Evolutionary conservation across 1,140 invertebrate species (phyloP).

Genomic region (Drosophila saltans): DNA sequence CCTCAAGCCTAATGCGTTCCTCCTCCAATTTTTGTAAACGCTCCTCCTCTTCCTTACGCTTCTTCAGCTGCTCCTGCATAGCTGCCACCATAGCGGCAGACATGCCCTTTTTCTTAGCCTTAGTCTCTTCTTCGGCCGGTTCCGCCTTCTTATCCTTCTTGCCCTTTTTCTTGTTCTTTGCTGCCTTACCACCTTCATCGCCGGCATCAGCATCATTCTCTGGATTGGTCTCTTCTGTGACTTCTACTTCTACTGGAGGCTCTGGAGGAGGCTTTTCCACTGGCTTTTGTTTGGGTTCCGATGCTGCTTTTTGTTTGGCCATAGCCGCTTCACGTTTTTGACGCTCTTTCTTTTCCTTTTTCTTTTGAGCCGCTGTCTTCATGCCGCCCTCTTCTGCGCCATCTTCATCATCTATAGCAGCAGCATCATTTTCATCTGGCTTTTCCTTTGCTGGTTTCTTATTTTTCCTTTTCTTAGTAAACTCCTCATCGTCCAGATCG

Average conservation of each 20-base stretch:
- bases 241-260: neutral
- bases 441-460: slow-evolving; percentile 84
- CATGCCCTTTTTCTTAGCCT: slow-evolving; percentile 86
- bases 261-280: slow-evolving; percentile 57
- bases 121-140: slow-evolving; percentile 84
- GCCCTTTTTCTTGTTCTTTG: slow-evolving; percentile 86
- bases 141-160: slow-evolving; percentile 85
- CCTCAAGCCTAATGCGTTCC: slow-evolving; percentile 89
- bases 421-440: slow-evolving; percentile 54
- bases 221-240: slow-evolving; percentile 71
- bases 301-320: slow-evolving; percentile 84
- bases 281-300: slow-evolving; percentile 84
- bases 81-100: slow-evolving; percentile 91
- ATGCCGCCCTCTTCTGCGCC: slow-evolving; percentile 86
- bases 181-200: slow-evolving; percentile 82
- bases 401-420: slow-evolving; percentile 74
- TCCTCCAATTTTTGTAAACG: slow-evolving; percentile 90
- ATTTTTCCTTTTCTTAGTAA: slow-evolving; percentile 84
- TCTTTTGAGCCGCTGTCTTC: slow-evolving; percentile 93
- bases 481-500: slow-evolving; percentile 84
- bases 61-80: slow-evolving; percentile 94
- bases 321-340: slow-evolving; percentile 88
- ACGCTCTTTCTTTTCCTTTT: slow-evolving; percentile 93
- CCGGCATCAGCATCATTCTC: slow-evolving; percentile 83
- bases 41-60: slow-evolving; percentile 96